Base-by-base conservation (phyloP, 2,113 vertebrate species). In the Muscicapa adusta region DNA sequence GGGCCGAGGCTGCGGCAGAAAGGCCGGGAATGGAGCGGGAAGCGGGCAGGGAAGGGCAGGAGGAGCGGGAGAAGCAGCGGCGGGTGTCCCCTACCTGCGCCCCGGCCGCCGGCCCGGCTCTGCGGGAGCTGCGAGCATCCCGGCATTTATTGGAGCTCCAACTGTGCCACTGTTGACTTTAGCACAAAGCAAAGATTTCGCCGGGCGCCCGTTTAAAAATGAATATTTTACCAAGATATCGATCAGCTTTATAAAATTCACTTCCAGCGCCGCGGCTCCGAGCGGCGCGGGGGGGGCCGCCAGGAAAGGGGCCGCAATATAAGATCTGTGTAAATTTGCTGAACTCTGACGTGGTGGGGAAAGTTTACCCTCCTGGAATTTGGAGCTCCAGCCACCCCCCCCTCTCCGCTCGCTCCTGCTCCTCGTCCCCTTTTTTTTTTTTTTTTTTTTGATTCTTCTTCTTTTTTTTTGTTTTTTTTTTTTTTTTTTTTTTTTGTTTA, bases 101-200 rank as follows among this genome's bases (percentile, higher is more conserved):
- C 97, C 88, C 73, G 97, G 85, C 89, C n/a, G 75, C 88, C 79
- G 68, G 80, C 85, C 93, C 66, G 84, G 88, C 84, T 98, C 98
- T 99, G 99, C 98, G 97, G 96, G 97, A 88, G 97, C 98, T 96
- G 96, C 97, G 97, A 97, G 97, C 98, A 98, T 98, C 98, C 97
- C 98, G 65, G 98, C 98, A 99, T 99, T 99, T 99, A 99, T 99
- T 98, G 98, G 98, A 99, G 98, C 98, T 98, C 98, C 98, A 98
- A 98, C 98, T 96, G 96, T 98, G 98, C 98, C 98, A 98, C 98
- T 99, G 99, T 99, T 99, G 99, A 99, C 99, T 99, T 99, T 99
- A 99, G 99, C 99, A 99, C 99, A 99, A 99, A 99, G 99, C 99
- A 99, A 99, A 99, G 99, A 99, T 99, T 99, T 99, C 98, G 98